These are phyloP conservation scores for Torymus aiolomorphi DNA, from an alignment of 2,888 invertebrate species.

Conservation along the genomic window DNA sequence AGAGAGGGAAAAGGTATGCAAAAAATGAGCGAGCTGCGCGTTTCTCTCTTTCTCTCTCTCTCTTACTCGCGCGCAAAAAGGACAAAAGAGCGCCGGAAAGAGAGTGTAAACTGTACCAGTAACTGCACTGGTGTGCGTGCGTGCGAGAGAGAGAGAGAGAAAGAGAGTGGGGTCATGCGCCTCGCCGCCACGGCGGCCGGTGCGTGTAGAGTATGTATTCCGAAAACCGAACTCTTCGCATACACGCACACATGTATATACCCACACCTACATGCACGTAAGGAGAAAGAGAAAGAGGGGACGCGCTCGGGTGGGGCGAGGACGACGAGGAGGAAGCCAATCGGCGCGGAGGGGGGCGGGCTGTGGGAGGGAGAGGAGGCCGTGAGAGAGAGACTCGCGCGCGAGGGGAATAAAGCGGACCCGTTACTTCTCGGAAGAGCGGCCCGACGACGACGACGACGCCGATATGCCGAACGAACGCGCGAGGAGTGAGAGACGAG, in stretches of 20 bases:
- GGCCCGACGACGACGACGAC: conserved; percentile 55
- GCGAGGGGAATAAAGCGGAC: conserved; percentile 61
- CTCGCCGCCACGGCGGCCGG: not conserved
- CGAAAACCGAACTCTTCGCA: not conserved
- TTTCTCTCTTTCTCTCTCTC: too few species aligned
- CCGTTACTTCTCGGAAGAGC: conserved; percentile 73
- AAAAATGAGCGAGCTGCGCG: not conserved
- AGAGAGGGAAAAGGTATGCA: not conserved
- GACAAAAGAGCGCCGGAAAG: not conserved
- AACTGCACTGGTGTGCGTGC: too few species aligned
- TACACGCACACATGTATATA: not conserved
- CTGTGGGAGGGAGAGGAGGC: conserved; percentile 28
- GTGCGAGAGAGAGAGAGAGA: not conserved
- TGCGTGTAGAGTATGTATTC: conserved; percentile 29
- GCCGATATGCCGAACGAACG: conserved; percentile 68
- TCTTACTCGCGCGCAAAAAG: not conserved
- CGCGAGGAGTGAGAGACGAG: conserved; percentile 64
- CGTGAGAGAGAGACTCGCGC: not conserved
- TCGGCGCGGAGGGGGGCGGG: conserved; percentile 34
- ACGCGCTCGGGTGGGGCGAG: not conserved
- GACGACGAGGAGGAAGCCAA: conserved; percentile 51
- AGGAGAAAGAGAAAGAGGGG: not conserved
- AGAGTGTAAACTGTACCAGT: too few species aligned
- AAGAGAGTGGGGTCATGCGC: not conserved
- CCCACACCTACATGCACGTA: too few species aligned